phyloP scores from a whole-genome alignment of 2,113 vertebrate genomes.

The Grallaria varia region DNA sequence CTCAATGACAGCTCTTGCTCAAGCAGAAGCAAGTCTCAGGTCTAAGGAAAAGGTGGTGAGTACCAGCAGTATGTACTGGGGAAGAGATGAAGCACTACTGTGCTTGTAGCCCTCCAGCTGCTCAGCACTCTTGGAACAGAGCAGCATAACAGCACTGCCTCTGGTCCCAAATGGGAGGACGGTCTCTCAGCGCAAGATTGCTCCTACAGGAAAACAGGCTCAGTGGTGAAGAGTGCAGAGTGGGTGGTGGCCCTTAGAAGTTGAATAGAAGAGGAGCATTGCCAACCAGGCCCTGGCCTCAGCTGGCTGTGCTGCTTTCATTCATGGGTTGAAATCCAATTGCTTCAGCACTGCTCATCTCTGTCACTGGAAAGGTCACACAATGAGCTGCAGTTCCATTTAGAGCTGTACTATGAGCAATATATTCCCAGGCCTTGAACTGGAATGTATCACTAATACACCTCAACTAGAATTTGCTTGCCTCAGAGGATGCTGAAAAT shows the following conservation, averaged over 20 bases:
- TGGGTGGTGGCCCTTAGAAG: neutral
- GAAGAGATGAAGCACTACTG: neutral
- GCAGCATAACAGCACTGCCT: neutral
- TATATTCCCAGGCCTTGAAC: neutral
- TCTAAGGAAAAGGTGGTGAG: neutral
- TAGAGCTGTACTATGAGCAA: fast-evolving
- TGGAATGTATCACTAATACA: fast-evolving
- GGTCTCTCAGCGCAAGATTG: neutral
- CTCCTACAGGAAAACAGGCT: neutral
- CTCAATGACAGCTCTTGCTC: neutral
- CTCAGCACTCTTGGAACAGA: neutral
- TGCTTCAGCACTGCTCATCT: neutral
- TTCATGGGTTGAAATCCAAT: neutral
- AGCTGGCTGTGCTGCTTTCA: neutral
- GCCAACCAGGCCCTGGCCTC: neutral
- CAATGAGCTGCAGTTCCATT: fast-evolving
- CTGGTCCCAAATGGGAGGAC: neutral
- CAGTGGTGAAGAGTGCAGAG: neutral
- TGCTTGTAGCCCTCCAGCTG: neutral
- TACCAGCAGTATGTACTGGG: too few species aligned
- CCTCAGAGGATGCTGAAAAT: neutral
- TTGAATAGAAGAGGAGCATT: neutral
- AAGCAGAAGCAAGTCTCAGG: neutral
- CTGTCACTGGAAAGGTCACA: neutral
- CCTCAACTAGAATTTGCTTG: neutral